Evolutionary conservation across 2,888 invertebrate genomes (phyloP).

Genomic region (Nomada fabriciana): DNA sequence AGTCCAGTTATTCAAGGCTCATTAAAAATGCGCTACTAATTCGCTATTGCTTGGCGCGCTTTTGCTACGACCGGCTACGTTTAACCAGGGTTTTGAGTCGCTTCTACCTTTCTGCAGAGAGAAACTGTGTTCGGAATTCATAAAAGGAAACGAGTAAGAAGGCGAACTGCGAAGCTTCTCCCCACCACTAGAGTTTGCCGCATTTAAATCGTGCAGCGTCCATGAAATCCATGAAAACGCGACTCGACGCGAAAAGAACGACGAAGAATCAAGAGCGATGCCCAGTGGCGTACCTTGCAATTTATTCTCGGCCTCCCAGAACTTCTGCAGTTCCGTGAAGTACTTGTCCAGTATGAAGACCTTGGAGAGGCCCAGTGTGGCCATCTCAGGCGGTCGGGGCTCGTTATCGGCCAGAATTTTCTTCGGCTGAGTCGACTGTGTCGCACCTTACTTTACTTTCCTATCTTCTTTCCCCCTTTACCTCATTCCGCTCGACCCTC

Average conservation of each 20-base stretch:
- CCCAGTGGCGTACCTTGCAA: slow-evolving; percentile 91
- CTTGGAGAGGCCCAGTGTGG: slow-evolving; percentile 97
- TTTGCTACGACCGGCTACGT: not conserved
- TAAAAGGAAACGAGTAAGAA: not conserved
- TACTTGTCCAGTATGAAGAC: slow-evolving; percentile 99
- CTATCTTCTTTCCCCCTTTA: too few relatives aligned
- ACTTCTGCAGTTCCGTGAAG: slow-evolving; percentile 97
- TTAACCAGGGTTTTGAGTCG: not conserved
- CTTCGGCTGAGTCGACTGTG: slow-evolving; percentile 54
- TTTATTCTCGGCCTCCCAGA: slow-evolving; percentile 98
- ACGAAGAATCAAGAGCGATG: slow-evolving; percentile 1
- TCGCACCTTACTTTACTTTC: slow-evolving; percentile 22
- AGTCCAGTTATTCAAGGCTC: slow-evolving; percentile 21
- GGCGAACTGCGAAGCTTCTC: not conserved
- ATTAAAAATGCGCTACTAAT: slow-evolving; percentile 37
- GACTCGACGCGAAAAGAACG: slow-evolving; percentile 23
- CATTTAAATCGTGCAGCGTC: slow-evolving; percentile 48
- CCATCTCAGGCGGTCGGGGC: slow-evolving; percentile 87
- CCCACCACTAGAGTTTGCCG: not conserved
- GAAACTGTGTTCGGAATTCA: not conserved
- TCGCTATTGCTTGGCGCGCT: slow-evolving; percentile 6
- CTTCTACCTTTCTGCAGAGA: not conserved
- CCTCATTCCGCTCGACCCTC: not conserved
- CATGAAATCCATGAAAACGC: slow-evolving; percentile 38
- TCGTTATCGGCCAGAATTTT: slow-evolving; percentile 73